Conservation (phyloP, 2,888 invertebrate species). For the Formica aserva region DNA sequence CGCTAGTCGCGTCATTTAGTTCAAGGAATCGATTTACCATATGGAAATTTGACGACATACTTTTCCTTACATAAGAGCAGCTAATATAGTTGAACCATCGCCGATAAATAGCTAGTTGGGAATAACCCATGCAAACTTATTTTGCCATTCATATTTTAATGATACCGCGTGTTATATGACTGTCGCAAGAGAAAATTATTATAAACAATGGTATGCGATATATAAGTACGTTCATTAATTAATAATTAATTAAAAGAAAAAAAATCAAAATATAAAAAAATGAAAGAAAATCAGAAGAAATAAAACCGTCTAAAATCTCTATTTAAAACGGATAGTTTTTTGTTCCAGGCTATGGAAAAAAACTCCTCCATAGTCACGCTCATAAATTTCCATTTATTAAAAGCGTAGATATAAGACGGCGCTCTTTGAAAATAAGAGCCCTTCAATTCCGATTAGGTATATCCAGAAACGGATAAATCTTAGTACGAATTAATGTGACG, state of each 20-base stretch:
- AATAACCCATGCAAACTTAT: slow-evolving; percentile 7
- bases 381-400: neutral
- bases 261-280: neutral
- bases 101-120: slow-evolving; percentile 1
- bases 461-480: neutral
- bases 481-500: neutral
- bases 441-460: neutral
- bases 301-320: neutral
- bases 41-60: slow-evolving; percentile 60
- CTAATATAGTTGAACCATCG: slow-evolving; percentile 18
- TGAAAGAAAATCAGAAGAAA: neutral
- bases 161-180: neutral
- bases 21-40: slow-evolving; percentile 61
- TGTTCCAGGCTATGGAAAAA: neutral
- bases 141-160: slow-evolving; percentile 9
- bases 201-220: neutral
- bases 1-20: slow-evolving; percentile 38
- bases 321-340: neutral
- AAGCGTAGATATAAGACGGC: neutral
- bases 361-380: neutral
- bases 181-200: neutral
- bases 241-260: neutral
- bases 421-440: neutral
- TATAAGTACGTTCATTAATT: neutral
- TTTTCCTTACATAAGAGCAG: slow-evolving; percentile 39